phyloP scores from a whole-genome alignment of 2,888 invertebrate genomes.

The Icerya purchasi region DNA sequence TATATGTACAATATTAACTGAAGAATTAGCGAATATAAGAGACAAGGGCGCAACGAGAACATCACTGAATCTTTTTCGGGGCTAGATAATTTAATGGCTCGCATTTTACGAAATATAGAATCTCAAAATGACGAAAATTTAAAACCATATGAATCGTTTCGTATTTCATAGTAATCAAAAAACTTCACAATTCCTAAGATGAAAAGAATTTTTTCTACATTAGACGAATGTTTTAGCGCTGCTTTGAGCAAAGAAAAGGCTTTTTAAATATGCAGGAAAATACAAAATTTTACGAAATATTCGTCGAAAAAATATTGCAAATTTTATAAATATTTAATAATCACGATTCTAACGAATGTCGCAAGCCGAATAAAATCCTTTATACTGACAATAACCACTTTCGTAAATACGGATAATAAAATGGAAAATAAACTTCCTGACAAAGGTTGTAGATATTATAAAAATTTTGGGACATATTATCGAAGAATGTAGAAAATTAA shows the following conservation, averaged over 20 bases:
- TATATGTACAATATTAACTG: too few species aligned
- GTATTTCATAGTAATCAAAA: background rate
- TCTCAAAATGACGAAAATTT: background rate
- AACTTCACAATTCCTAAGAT: background rate
- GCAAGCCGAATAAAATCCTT: background rate
- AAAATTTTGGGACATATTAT: slow-evolving; percentile 4
- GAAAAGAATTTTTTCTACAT: background rate
- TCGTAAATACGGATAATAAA: too few species aligned
- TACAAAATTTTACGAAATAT: background rate
- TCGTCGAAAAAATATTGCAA: background rate
- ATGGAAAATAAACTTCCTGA: background rate
- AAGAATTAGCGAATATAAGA: slow-evolving; percentile 10
- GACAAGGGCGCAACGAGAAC: slow-evolving; percentile 8
- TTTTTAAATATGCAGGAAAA: background rate
- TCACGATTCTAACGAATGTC: background rate
- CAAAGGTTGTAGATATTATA: slow-evolving; percentile 1
- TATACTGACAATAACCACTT: background rate
- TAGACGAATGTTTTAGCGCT: background rate
- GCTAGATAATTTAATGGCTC: background rate
- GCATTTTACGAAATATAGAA: background rate
- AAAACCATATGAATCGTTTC: background rate
- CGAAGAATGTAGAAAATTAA: background rate
- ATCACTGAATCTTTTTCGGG: slow-evolving; percentile 5
- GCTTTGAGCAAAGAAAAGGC: slow-evolving; percentile 1
- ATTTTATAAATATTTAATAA: background rate